These are phyloP conservation scores for Tipula unca DNA, from an alignment of 2,888 invertebrate species.

Conservation along the genomic window DNA sequence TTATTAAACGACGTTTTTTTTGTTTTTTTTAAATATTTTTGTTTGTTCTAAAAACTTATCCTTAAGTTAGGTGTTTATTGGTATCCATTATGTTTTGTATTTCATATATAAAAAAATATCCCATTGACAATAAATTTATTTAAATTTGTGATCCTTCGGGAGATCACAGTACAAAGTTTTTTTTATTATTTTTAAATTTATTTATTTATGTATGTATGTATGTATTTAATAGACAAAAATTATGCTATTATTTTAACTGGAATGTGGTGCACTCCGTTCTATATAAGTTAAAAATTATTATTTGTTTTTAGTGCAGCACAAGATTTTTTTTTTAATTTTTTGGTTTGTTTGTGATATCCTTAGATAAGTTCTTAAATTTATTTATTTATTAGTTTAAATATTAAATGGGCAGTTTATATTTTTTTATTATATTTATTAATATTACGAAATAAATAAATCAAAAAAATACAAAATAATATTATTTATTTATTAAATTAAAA, in stretches of 20 bases:
- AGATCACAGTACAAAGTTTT: background rate
- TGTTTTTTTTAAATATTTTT: background rate
- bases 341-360: background rate
- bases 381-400: background rate
- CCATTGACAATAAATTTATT: background rate
- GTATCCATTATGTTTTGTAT: background rate
- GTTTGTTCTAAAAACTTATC: background rate
- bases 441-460: background rate
- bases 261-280: background rate
- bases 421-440: background rate
- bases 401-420: conserved; percentile 4
- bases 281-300: background rate
- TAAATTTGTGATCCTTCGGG: background rate
- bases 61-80: background rate
- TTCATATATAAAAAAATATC: background rate
- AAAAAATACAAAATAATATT: background rate
- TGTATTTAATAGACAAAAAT: background rate
- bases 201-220: background rate
- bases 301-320: background rate
- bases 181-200: background rate
- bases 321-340: background rate
- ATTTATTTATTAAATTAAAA: background rate
- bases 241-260: background rate
- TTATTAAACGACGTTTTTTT: background rate
- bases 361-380: background rate